Conservation (phyloP, 35 echinoderm and acorn worm species). For the Hemicentrotus pulcherrimus region DNA sequence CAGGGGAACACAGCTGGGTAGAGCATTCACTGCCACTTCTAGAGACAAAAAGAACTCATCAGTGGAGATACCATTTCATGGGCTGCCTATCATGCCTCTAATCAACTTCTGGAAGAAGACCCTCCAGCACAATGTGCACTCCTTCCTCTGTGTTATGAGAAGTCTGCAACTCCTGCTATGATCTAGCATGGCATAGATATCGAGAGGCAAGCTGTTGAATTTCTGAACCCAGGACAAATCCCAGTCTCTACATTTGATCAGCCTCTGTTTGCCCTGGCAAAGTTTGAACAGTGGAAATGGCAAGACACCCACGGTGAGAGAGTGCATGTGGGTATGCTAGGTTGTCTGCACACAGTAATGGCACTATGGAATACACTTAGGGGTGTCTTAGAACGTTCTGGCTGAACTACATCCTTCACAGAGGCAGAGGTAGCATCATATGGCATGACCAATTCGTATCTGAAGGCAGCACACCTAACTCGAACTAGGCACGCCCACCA, state of each 20-base stretch:
- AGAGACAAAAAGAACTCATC: too few species aligned
- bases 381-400: too few species aligned
- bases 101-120: too few species aligned
- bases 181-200: background rate
- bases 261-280: constrained; percentile 56
- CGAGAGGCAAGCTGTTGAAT: too few species aligned
- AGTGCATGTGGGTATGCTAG: constrained; percentile 54
- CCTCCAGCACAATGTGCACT: too few species aligned
- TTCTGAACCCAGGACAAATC: too few species aligned
- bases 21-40: too few species aligned
- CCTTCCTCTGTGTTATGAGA: too few species aligned
- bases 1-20: too few species aligned
- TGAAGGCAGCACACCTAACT: constrained; percentile 51
- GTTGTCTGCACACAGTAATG: constrained; percentile 60
- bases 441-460: constrained; percentile 54
- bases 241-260: constrained; percentile 58
- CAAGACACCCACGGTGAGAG: constrained; percentile 54
- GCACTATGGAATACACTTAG: constrained; percentile 20
- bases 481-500: constrained; percentile 59
- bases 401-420: constrained; percentile 59
- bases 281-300: constrained; percentile 39
- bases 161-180: background rate
- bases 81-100: too few species aligned
- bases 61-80: too few species aligned
- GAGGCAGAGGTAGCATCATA: constrained; percentile 43